phyloP scores from a whole-genome alignment of 2,797 vertebrate genomes.

The Emys orbicularis region DNA sequence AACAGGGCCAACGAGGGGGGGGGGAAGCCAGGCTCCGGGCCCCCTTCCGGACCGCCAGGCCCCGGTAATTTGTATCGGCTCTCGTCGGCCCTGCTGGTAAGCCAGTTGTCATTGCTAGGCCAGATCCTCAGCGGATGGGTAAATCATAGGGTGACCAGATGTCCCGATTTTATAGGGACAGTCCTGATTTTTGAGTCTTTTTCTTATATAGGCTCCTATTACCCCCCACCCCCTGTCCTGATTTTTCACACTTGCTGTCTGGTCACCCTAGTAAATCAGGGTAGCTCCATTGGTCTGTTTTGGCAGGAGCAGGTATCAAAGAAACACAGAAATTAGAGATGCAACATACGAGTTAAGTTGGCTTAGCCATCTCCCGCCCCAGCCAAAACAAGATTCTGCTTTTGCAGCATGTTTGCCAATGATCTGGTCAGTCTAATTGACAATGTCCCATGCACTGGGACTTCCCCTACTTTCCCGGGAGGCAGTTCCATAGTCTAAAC shows the following conservation, averaged over 20 bases:
- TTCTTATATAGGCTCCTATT: no score
- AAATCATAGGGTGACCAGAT: background rate
- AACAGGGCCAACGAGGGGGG: no score
- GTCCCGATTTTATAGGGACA: no score
- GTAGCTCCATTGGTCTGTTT: background rate
- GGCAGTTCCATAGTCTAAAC: background rate
- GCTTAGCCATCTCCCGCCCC: fast-evolving
- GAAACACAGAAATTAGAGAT: background rate
- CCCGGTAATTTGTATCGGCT: no score
- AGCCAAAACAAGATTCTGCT: background rate
- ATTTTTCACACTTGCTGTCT: no score
- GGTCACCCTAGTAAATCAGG: background rate
- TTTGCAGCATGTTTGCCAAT: background rate
- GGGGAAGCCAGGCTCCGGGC: no score
- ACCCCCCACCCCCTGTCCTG: no score
- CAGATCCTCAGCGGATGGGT: background rate
- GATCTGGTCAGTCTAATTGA: background rate
- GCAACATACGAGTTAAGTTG: background rate
- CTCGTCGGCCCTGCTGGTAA: no score
- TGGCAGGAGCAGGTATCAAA: background rate
- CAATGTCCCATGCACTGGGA: background rate
- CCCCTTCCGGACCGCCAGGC: fast-evolving
- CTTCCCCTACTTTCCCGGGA: background rate
- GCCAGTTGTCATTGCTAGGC: background rate
- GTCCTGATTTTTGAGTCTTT: no score